phyloP scores from a whole-genome alignment of 2,888 invertebrate genomes.

The Acanthopleura granulata region DNA sequence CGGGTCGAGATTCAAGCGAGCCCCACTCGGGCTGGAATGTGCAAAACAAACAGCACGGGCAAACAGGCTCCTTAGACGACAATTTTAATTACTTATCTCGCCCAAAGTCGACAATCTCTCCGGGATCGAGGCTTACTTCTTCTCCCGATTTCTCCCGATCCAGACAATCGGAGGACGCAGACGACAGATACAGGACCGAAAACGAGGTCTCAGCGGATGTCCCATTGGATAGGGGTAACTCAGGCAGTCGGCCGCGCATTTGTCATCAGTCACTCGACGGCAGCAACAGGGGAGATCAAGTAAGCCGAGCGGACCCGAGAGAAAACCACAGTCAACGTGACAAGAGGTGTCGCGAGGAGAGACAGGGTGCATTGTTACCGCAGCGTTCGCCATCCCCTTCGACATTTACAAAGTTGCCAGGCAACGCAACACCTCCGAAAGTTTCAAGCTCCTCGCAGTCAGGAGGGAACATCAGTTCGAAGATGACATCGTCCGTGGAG shows the following conservation, averaged over 20 bases:
- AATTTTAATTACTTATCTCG: conserved; percentile 20
- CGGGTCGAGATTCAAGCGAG: no score
- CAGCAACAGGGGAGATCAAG: neutral
- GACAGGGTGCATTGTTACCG: neutral
- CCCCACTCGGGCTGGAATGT: conserved; percentile 5
- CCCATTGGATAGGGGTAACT: neutral
- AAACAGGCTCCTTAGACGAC: conserved; percentile 14
- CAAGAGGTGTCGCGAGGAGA: neutral
- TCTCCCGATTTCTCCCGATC: neutral
- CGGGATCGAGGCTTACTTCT: neutral
- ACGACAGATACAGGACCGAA: conserved; percentile 2
- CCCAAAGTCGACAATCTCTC: conserved; percentile 18
- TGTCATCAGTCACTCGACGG: no score
- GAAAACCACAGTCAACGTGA: neutral
- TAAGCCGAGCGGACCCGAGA: neutral
- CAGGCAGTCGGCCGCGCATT: neutral
- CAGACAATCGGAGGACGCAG: neutral
- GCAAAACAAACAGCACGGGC: conserved; percentile 13
- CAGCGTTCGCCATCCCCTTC: neutral
- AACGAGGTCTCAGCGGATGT: neutral
- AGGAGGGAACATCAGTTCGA: neutral
- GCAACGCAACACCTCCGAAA: neutral
- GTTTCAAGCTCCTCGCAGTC: neutral
- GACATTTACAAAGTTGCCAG: neutral
- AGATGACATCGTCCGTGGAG: conserved; percentile 7